These are phyloP conservation scores for Podilymbus podiceps DNA, from an alignment of 2,113 vertebrate genomes.

Conservation along the genomic window DNA sequence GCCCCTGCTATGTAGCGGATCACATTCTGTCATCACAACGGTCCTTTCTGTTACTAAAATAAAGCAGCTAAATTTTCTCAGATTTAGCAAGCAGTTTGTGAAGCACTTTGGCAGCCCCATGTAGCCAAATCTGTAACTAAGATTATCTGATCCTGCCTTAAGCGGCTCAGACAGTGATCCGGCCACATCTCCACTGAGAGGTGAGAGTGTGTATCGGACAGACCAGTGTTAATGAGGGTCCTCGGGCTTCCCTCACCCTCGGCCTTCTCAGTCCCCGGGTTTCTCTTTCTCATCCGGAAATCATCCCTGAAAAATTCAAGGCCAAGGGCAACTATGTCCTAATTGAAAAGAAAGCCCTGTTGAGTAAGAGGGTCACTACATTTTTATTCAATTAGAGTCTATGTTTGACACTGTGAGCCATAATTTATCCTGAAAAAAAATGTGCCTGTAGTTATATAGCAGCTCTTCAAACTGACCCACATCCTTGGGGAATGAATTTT, in stretches of 20 bases:
- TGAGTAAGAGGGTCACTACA: neutral
- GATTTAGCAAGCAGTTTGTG: neutral
- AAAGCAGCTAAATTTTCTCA: neutral
- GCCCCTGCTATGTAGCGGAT: fast-evolving
- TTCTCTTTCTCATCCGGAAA: neutral
- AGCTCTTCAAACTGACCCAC: neutral
- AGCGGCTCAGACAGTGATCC: fast-evolving
- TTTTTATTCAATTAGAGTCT: conserved; percentile 14
- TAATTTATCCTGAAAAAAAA: conserved; percentile 10
- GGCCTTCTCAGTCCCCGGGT: neutral
- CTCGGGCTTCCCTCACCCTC: neutral
- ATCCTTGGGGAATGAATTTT: neutral
- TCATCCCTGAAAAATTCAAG: conserved; percentile 12
- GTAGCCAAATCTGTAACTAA: neutral
- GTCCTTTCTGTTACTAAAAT: neutral
- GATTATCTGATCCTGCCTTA: neutral
- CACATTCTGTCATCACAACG: neutral
- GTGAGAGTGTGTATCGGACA: neutral
- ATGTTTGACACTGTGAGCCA: neutral
- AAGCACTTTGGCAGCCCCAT: fast-evolving
- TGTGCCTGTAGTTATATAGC: neutral
- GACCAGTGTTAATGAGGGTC: neutral
- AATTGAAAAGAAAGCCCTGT: conserved; percentile 25
- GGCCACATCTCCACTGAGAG: neutral
- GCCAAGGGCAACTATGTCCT: neutral